Base-by-base conservation (phyloP, 2,888 invertebrate genomes). In the Drosophila neonasuta region DNA sequence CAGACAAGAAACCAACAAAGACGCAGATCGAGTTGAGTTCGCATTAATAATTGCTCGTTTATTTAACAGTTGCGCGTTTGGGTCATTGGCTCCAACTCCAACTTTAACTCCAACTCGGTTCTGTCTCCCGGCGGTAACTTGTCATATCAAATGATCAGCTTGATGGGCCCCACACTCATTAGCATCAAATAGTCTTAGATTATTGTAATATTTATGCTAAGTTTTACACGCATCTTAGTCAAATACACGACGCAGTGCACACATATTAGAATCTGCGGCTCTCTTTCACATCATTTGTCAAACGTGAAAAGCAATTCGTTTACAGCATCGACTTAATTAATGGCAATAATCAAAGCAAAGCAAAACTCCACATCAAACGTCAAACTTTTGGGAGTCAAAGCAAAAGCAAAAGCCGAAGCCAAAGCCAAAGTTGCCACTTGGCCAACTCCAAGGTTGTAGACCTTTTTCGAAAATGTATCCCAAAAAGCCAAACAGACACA, bases 121-220 rank as follows among this genome's bases (percentile, higher is more conserved):
- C 9, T n/a, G 24, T 55, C 45, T 46, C 36, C 24, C 60, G 57
- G 57, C 54, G 34, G 45, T 59, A 46, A 77, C 49, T 56, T 68
- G 74, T 68, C 74, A 77, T 63, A 77, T 74, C 73, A 54, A 45
- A 46, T 61, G 61, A 55, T 61, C 39, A 57, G 24, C 24, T 24
- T 24, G 44, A 57, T 61, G 70, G 51, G 45, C 48, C 30, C 32
- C 45, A 48, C 64, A 51, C 80, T 84, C 86, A 80, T 86, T 86
- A 86, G 75, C 74, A 77, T 80, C 42, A 46, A 61, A 54, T 48
- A 69, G 20, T 13, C 41, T 60, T 74, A 56, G 54, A 44, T 55
- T 55, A 55, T 56, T 84, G 73, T 72, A 75, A 74, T 86, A 71
- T 74, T 80, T 87, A 86, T 83, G 87, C 84, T 71, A 83, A 83